Conservation (phyloP, 2,113 vertebrate species). For the Eretmochelys imbricata region DNA sequence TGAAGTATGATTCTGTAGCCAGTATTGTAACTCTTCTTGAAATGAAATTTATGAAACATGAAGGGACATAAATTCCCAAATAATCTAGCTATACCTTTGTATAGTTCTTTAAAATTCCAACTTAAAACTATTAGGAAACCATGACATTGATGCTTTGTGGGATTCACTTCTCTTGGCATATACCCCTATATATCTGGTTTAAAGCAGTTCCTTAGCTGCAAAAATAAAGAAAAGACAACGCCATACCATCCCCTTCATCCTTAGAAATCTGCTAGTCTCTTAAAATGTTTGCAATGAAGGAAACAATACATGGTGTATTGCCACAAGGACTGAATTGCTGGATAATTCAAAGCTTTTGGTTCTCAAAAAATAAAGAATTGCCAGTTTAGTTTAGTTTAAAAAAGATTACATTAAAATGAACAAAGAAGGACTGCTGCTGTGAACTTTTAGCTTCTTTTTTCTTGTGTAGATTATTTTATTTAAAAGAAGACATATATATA, state of each 20-base stretch:
- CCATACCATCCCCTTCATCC: background rate
- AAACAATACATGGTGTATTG: background rate
- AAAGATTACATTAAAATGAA: background rate
- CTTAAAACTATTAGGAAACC: background rate
- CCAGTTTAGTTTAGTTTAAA: background rate
- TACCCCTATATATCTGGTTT: background rate
- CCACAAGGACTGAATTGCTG: background rate
- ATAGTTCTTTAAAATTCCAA: background rate
- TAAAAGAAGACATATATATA: background rate
- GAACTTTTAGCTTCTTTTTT: background rate
- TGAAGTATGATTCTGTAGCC: background rate
- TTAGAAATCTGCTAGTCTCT: background rate
- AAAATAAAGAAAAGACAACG: background rate
- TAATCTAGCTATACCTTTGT: background rate
- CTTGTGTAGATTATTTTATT: background rate
- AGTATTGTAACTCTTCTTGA: background rate
- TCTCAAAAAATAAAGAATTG: background rate
- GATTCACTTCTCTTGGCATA: background rate
- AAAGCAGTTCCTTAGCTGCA: background rate
- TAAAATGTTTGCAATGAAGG: background rate
- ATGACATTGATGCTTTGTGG: background rate
- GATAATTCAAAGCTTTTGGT: background rate
- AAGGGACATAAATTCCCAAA: background rate
- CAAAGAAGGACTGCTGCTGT: background rate
- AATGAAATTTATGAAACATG: background rate